These are phyloP conservation scores for Zaprionus capensis DNA, from an alignment of 1,140 invertebrate species.

Conservation along the genomic window DNA sequence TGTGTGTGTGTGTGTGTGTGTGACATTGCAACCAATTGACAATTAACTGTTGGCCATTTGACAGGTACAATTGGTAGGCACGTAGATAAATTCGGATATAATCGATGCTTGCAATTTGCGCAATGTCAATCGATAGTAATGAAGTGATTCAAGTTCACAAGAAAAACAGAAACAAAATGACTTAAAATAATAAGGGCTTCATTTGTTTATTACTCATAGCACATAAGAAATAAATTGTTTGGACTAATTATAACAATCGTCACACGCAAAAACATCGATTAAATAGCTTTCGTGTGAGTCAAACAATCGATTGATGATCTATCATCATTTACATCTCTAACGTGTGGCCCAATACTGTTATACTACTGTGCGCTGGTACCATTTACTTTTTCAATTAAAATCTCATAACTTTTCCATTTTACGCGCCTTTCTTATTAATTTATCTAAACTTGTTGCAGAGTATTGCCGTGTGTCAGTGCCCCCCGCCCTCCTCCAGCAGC, in stretches of 20 bases:
- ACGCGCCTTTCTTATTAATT: conserved; percentile 40
- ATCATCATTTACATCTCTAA: conserved; percentile 4
- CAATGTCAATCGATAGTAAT: conserved; percentile 5
- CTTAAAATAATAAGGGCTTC: neutral
- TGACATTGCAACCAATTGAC: conserved; percentile 25
- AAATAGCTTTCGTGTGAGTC: neutral
- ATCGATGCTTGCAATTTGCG: conserved; percentile 1
- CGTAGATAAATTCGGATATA: conserved; percentile 22
- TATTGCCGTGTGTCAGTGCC: neutral
- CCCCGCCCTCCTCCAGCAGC: neutral
- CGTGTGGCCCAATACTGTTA: neutral
- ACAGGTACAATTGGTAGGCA: conserved; percentile 19
- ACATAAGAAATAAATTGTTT: neutral
- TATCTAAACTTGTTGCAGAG: conserved; percentile 60
- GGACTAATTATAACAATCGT: neutral
- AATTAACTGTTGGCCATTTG: conserved; percentile 10
- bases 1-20: conserved; percentile 16
- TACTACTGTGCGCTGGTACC: neutral
- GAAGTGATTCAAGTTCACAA: neutral
- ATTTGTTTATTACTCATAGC: neutral
- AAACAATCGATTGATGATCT: neutral
- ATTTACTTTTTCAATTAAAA: neutral
- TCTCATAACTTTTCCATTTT: conserved; percentile 1
- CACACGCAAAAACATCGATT: neutral
- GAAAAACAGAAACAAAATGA: neutral